Conservation (phyloP, 2,888 invertebrate species). For the Mimas tiliae region DNA sequence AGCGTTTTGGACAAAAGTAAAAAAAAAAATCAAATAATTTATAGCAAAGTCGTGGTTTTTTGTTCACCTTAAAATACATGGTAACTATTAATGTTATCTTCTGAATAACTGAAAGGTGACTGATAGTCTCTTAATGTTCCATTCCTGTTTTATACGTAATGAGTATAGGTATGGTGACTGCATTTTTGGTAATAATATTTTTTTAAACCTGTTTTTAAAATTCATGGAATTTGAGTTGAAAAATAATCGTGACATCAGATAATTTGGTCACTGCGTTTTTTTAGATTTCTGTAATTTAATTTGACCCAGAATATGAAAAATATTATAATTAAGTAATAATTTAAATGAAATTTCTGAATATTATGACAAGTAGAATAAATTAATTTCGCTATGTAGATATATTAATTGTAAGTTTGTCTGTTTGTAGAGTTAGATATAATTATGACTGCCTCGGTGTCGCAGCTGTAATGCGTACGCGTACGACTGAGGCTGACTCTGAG, state of each 20-base stretch:
- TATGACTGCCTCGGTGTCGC: no score
- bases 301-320: background rate
- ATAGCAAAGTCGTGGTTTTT: background rate
- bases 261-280: background rate
- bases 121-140: background rate
- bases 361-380: no score
- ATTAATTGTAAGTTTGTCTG: no score
- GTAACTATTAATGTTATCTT: background rate
- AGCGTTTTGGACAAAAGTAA: no score
- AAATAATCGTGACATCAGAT: background rate
- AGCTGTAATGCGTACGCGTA: no score
- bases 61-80: background rate
- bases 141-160: constrained; percentile 16
- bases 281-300: background rate
- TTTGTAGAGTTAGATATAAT: no score
- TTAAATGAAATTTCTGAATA: background rate
- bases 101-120: background rate
- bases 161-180: constrained; percentile 9
- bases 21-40: background rate
- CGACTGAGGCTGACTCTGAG: no score
- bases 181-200: constrained; percentile 3
- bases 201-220: background rate
- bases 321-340: background rate
- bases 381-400: no score
- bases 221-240: background rate